These are phyloP conservation scores for Smittia aterrima DNA, from an alignment of 2,888 invertebrate species.

Conservation along the genomic window DNA sequence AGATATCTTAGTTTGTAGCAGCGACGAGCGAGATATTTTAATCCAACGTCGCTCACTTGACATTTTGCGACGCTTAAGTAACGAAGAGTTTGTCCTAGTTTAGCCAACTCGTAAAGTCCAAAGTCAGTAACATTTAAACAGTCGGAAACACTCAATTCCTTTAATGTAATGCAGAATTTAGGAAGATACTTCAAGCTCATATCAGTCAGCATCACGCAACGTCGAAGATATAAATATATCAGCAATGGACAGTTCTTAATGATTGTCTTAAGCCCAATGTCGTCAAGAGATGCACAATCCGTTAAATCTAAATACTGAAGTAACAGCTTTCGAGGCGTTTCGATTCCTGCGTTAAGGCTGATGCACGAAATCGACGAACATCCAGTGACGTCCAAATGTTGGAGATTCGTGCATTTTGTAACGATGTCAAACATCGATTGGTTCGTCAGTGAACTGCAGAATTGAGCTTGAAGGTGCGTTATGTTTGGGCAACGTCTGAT, in stretches of 20 bases:
- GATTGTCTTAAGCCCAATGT: conserved; percentile 77
- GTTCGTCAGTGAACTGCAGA: conserved; percentile 72
- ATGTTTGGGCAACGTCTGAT: conserved; percentile 79
- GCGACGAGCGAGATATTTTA: conserved; percentile 79
- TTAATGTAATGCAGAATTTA: conserved; percentile 78
- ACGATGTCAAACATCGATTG: conserved; percentile 74
- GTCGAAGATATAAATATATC: conserved; percentile 79
- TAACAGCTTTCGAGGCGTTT: conserved; percentile 65
- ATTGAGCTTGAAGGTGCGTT: conserved; percentile 75
- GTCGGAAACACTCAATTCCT: conserved; percentile 88
- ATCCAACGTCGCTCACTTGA: conserved; percentile 85
- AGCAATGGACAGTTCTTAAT: conserved; percentile 85
- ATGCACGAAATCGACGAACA: conserved; percentile 79
- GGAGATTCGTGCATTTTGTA: conserved; percentile 74
- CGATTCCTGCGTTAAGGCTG: conserved; percentile 64
- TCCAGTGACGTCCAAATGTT: conserved; percentile 82
- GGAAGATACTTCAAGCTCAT: conserved; percentile 88
- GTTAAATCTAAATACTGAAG: conserved; percentile 88
- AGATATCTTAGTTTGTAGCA: conserved; percentile 87
- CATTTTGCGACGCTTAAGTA: conserved; percentile 94
- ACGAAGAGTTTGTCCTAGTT: conserved; percentile 81
- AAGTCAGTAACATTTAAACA: conserved; percentile 87
- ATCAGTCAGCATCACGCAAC: conserved; percentile 87
- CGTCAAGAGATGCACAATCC: conserved; percentile 81
- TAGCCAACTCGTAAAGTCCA: conserved; percentile 84